Conservation (phyloP, 1,140 invertebrate genomes). For the Platorchestia sp. region DNA sequence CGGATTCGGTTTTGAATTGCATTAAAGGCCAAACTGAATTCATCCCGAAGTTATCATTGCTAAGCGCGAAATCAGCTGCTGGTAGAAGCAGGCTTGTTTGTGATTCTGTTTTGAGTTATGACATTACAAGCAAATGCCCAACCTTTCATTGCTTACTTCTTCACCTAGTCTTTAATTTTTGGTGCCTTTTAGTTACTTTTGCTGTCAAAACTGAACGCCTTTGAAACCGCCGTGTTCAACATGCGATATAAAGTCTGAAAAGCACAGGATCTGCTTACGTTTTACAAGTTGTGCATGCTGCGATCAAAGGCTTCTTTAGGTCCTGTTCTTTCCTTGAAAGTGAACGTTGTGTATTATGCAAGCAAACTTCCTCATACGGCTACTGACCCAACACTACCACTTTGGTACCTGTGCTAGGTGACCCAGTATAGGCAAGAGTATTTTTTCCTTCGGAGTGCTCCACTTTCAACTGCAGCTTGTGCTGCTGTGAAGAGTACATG, state of each 20-base stretch:
- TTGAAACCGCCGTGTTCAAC: background rate
- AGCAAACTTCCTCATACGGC: background rate
- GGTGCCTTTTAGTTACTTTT: background rate
- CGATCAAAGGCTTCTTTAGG: background rate
- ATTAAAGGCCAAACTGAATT: background rate
- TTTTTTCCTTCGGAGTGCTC: background rate
- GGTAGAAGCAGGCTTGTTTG: too few relatives aligned
- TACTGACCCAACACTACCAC: background rate
- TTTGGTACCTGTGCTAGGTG: background rate
- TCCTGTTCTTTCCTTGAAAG: background rate
- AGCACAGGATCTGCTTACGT: background rate
- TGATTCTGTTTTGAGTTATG: background rate
- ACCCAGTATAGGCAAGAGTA: background rate
- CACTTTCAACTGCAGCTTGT: background rate
- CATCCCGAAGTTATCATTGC: background rate
- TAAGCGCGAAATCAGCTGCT: background rate
- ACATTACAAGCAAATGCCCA: too few relatives aligned
- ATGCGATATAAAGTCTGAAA: background rate
- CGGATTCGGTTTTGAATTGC: background rate
- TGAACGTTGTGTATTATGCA: background rate
- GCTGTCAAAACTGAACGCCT: background rate
- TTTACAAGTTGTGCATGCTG: background rate
- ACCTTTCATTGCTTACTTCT: background rate
- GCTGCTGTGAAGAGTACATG: background rate
- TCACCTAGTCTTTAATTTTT: background rate